These are phyloP conservation scores for Spondyliosoma cantharus DNA, from an alignment of 2,797 vertebrate genomes.

Conservation along the genomic window DNA sequence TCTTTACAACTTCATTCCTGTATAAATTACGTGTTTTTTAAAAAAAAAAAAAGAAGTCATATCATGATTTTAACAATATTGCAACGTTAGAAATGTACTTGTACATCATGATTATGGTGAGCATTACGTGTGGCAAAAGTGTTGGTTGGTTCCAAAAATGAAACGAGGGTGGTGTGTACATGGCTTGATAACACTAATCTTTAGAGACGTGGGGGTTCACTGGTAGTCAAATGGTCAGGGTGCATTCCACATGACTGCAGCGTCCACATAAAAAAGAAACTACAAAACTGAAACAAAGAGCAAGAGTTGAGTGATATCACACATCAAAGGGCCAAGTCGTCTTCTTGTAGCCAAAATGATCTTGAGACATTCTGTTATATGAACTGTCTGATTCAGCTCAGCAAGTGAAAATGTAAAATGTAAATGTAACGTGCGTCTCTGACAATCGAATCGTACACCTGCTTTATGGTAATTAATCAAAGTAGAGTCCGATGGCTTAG, in stretches of 20 bases:
- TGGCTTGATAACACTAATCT: conserved; percentile 7
- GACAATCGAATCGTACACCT: too few species aligned
- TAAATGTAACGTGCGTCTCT: too few species aligned
- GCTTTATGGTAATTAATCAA: too few species aligned
- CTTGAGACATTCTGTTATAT: neutral
- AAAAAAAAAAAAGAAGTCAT: neutral
- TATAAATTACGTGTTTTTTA: neutral
- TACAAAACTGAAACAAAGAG: too few species aligned
- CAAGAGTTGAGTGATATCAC: neutral
- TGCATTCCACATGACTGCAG: neutral
- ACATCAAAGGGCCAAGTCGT: neutral
- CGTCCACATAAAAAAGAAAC: neutral
- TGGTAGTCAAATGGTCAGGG: neutral
- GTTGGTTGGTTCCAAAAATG: neutral
- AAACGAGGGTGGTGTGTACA: neutral
- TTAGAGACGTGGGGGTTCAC: neutral
- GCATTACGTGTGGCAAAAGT: neutral
- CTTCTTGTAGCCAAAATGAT: neutral
- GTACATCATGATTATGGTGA: neutral
- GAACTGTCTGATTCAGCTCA: neutral
- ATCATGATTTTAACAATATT: neutral
- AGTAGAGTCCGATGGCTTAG: neutral
- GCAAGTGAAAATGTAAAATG: neutral
- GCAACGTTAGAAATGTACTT: neutral
- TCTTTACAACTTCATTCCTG: neutral